These are phyloP conservation scores for Vicugna pacos DNA, from an alignment of 2,113 vertebrate species.

Conservation along the genomic window DNA sequence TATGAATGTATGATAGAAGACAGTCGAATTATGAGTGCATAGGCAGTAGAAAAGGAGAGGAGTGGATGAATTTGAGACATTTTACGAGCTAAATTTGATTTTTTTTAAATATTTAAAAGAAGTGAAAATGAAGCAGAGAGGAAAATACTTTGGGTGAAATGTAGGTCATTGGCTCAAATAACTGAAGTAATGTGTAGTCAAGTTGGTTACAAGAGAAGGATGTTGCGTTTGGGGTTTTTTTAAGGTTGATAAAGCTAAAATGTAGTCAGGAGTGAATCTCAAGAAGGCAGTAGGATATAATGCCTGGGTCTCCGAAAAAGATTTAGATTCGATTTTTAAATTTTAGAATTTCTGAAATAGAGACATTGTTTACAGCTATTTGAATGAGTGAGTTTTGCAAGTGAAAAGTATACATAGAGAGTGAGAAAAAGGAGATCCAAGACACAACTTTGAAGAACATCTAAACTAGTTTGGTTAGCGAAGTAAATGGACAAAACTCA, in stretches of 20 bases:
- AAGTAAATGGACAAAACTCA: background rate
- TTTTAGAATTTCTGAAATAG: background rate
- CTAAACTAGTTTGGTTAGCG: too few relatives aligned
- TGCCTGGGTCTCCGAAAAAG: background rate
- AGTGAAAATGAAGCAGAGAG: background rate
- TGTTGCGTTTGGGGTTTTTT: background rate
- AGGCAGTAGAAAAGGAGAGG: background rate
- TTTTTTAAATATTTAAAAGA: background rate
- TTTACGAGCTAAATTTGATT: background rate
- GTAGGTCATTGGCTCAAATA: background rate
- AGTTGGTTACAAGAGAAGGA: background rate
- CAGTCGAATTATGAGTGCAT: background rate
- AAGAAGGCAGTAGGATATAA: background rate
- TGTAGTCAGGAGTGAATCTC: background rate
- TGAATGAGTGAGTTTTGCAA: background rate
- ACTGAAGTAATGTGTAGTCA: background rate
- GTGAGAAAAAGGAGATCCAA: background rate
- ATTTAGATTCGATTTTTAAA: background rate
- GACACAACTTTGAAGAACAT: background rate
- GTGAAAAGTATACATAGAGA: background rate
- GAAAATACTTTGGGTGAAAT: background rate
- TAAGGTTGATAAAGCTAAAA: background rate
- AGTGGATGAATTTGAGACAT: background rate
- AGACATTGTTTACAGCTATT: background rate
- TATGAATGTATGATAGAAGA: background rate